Percentiles rank a stretch among this genome's conserved stretches.
Conservation (phyloP, 2,888 invertebrate genomes). For the Callinectes sapidus region DNA sequence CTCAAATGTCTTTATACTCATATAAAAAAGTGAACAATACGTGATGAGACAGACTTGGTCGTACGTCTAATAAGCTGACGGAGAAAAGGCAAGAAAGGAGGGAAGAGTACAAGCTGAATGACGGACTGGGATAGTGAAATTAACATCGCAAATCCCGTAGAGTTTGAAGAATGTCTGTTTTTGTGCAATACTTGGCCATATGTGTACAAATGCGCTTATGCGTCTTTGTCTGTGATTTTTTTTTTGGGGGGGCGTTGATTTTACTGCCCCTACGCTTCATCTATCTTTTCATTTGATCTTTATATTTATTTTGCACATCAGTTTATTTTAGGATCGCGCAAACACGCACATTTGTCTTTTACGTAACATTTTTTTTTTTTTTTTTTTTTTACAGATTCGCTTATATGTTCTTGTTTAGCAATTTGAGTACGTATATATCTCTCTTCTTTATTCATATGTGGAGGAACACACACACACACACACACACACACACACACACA, state of each 20-base stretch:
- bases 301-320: too few species aligned
- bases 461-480: not conserved
- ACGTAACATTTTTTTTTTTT: too few species aligned
- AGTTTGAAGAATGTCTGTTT: not conserved
- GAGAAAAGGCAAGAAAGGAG: not conserved
- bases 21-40: too few species aligned
- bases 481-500: conserved; percentile 18
- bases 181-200: not conserved
- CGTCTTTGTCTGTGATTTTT: too few species aligned
- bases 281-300: not conserved
- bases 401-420: not conserved
- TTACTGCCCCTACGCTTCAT: not conserved
- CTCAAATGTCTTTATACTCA: too few species aligned
- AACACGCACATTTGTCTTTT: too few species aligned
- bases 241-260: too few species aligned
- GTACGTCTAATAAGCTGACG: not conserved
- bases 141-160: not conserved
- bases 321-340: too few species aligned
- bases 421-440: not conserved
- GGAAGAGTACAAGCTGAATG: not conserved
- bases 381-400: too few species aligned
- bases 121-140: not conserved
- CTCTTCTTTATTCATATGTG: not conserved
- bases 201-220: too few species aligned
- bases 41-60: not conserved